Evolutionary conservation across 1,140 invertebrate genomes (phyloP), one percentile per base, ranked within the genome.

Genomic region (Maniola jurtina): DNA sequence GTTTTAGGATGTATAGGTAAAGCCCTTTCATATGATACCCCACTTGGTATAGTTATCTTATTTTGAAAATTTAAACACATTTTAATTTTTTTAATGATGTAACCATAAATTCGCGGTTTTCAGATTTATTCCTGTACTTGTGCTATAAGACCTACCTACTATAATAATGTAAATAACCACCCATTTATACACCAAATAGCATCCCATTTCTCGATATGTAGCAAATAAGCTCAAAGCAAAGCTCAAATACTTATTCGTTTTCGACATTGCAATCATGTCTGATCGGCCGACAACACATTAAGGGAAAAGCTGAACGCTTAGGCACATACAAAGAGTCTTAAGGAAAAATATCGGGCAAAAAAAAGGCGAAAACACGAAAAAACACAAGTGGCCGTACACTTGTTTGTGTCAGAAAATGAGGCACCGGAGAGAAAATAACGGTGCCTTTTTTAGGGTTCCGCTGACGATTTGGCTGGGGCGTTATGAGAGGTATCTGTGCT

Each of bases 351-450:
- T 68, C 61, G 65, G 16, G 59, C 59, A 38, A 42, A 64, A 65
- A 71, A 72, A 71, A 60, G 70, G 62, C 57, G 62, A 64, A 64
- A 73, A 67, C 60, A 64, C 63, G 65, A 64, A 68, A 63, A 68
- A 61, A 70, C 56, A 66, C 71, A 73, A 74, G 72, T 70, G 72
- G 50, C 52, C 36, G 34, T 65, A 61, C 64, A 69, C 66, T 74
- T 69, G 72, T 69, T 75, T 72, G 73, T 70, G 45, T 59, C 64
- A 59, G 64, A 72, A 74, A 75, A 75, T 75, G 73, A 75, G 73
- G 66, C 70, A 66, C 52, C 50, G 66, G 16, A 50, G 55, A 58
- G 55, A 56, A 64, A 71, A 61, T 64, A 66, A 52, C 64, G 48
- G 14, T 45, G 48, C 13, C 54, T 55, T 55, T 25, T 35, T 34